Evolutionary conservation across 2,888 invertebrate species (phyloP).

Genomic region (Hemaris fuciformis): DNA sequence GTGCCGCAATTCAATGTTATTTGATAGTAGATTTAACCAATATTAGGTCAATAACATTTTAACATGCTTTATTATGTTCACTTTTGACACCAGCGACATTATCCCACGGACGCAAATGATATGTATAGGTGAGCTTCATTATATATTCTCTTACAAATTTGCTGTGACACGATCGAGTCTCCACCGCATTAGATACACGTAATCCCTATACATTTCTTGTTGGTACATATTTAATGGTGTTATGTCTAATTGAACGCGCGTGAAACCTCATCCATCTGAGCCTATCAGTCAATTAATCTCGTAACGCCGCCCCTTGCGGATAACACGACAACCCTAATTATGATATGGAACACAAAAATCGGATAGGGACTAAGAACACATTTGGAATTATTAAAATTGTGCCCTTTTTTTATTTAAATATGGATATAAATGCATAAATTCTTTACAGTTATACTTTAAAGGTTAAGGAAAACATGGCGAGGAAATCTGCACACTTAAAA

Average conservation of each 20-base stretch:
- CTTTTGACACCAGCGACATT: neutral
- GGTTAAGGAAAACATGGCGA: too few species aligned
- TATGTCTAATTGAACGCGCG: neutral
- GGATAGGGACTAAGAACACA: neutral
- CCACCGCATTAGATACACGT: neutral
- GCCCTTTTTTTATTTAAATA: too few species aligned
- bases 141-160: neutral
- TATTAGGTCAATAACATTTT: too few species aligned
- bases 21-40: too few species aligned
- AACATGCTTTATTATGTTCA: too few species aligned
- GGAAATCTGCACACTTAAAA: too few species aligned
- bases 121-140: neutral
- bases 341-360: neutral
- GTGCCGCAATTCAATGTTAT: too few species aligned
- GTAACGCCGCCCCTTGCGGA: neutral
- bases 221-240: neutral
- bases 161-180: neutral
- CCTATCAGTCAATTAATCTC: neutral
- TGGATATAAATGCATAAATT: too few species aligned
- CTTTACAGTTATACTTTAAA: too few species aligned
- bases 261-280: neutral
- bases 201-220: neutral
- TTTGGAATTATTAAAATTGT: neutral
- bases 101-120: neutral
- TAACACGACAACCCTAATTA: neutral